Base-by-base conservation (phyloP, 1,140 invertebrate species). In the Nebria ingens region DNA sequence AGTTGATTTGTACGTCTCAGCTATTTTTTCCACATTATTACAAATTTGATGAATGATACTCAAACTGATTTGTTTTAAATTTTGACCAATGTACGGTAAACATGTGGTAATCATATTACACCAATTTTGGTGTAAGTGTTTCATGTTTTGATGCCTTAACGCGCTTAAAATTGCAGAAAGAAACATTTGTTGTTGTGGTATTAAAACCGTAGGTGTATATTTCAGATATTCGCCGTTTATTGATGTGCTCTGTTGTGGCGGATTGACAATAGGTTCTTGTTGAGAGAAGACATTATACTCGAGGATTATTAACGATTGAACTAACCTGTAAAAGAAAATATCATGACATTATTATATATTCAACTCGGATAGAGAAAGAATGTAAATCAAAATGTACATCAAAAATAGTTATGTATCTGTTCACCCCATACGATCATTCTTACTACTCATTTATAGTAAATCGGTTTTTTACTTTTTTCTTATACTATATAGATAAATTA, bases 151-250 rank as follows among this genome's bases (percentile, higher is more conserved):
- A 68, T 80, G 62, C 21, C 68, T 79, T 38, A 94, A 72, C 15
- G 90, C 90, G 62, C 80, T 87, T 49, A 91, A 70, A 53, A 94
- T 79, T 40, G 88, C 86, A 19, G 86, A 81, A 17, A 93, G 70
- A 66, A 96, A 93, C 80, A 95, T 89, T 17, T 87, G 81, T 69
- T 95, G 91, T 63, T 89, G 83, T 25, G 86, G 82, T 58, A 90
- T 84, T 21, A 82, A 67, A 34, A 82, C 75, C 21, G 82, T 84
- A 57, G 78, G 73, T 50, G 82, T 65, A 61, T 85, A 86, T 60
- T 83, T 81, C 1, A 82, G 71, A 61, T 76, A 71, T 58, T 68
- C 73, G 25, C 69, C 71, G 20, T 63, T 67, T 53, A 74, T 72
- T 11, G 69, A 62, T 25, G 59, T 21, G 15, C 56, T 62, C 61